phyloP scores from a whole-genome alignment of 2,113 vertebrate genomes.

The Oncorhynchus clarkii region DNA sequence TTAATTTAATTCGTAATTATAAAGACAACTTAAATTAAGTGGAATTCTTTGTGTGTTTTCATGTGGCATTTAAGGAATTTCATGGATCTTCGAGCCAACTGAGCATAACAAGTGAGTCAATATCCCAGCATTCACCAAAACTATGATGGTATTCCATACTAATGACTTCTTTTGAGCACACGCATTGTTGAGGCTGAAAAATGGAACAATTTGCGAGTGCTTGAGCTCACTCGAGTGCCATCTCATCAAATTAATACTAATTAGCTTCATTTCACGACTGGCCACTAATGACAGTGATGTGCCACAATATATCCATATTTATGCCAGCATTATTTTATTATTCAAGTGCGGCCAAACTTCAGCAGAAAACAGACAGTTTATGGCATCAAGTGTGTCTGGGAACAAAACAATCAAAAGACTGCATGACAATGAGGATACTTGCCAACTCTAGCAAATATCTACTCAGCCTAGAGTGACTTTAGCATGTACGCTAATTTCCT shows the following conservation, averaged over 20 bases:
- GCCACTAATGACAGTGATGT: constrained; percentile 23
- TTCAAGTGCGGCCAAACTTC: constrained; percentile 19
- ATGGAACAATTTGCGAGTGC: not conserved
- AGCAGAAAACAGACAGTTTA: constrained; percentile 27
- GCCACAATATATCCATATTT: constrained; percentile 26
- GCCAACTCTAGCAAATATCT: not conserved
- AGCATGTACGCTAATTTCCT: not conserved
- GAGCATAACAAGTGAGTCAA: not conserved
- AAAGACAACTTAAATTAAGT: not conserved
- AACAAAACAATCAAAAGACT: not conserved
- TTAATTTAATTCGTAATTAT: too few relatives aligned
- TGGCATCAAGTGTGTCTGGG: constrained; percentile 29
- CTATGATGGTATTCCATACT: not conserved
- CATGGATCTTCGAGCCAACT: not conserved
- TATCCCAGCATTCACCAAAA: not conserved
- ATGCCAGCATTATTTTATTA: constrained; percentile 25
- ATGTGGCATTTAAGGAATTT: not conserved
- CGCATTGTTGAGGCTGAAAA: not conserved
- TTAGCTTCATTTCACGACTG: constrained; percentile 13
- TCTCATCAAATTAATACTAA: constrained; percentile 18
- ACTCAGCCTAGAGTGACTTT: not conserved
- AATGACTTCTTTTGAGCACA: not conserved
- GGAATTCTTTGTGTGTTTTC: not conserved
- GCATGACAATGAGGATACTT: too few relatives aligned
- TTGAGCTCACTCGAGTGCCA: not conserved